phyloP scores from a whole-genome alignment of 30 jellyfish, hydroid and myxozoan genomes.

The Mastigias papua region DNA sequence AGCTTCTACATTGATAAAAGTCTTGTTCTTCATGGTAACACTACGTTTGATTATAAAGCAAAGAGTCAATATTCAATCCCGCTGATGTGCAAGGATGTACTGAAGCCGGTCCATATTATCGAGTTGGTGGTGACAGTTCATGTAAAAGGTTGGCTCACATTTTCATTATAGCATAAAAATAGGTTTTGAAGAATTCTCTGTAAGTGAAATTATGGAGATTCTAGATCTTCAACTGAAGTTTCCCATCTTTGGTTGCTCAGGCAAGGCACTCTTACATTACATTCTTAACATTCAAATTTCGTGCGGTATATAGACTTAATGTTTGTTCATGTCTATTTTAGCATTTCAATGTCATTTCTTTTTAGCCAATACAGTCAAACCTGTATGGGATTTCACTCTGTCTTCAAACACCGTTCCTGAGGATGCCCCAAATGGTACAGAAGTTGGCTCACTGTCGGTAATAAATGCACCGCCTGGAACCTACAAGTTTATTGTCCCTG shows the following conservation, averaged over 20 bases:
- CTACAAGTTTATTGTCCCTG: constrained; percentile 33
- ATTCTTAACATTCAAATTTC: too few relatives aligned
- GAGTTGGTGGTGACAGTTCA: constrained; percentile 13
- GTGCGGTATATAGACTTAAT: too few relatives aligned
- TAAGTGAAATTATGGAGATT: too few relatives aligned
- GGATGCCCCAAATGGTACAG: constrained; percentile 63
- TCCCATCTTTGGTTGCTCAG: too few relatives aligned
- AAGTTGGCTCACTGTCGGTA: constrained; percentile 24
- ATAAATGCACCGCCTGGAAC: constrained; percentile 2
- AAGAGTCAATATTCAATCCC: constrained; percentile 49
- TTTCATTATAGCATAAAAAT: not conserved
- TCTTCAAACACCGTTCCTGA: constrained; percentile 56
- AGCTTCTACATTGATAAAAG: constrained; percentile 38
- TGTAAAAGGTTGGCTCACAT: constrained; percentile 41
- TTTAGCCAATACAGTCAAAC: constrained; percentile 6
- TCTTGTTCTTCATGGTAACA: constrained; percentile 35
- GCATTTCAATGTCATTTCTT: not conserved
- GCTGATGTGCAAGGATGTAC: constrained; percentile 52
- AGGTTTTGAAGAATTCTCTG: not conserved
- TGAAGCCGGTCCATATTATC: constrained; percentile 45
- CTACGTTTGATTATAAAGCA: constrained; percentile 20
- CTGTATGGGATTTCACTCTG: constrained; percentile 45
- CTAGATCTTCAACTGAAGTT: too few relatives aligned
- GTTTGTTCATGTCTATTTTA: not conserved
- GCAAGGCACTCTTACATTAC: too few relatives aligned